Conservation (phyloP, 2,797 vertebrate species). For the Microcaecilia unicolor region DNA sequence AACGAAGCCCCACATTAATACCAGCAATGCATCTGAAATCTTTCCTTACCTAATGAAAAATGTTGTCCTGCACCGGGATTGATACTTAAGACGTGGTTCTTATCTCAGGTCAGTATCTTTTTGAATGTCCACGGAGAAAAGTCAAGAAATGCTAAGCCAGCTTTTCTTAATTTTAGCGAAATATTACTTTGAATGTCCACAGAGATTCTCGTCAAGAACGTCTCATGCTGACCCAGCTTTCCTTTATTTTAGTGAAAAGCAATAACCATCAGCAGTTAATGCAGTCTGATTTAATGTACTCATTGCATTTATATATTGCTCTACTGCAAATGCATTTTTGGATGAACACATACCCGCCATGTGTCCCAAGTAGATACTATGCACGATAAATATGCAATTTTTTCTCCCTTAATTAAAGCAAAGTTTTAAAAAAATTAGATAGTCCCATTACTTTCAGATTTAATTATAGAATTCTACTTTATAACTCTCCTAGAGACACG, state of each 20-base stretch:
- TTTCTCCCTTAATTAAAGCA: conserved; percentile 33
- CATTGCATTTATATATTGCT: conserved; percentile 18
- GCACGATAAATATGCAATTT: conserved; percentile 38
- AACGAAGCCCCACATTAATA: too few relatives aligned
- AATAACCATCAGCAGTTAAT: conserved; percentile 22
- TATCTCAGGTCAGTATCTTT: conserved; percentile 17
- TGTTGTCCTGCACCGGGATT: too few relatives aligned
- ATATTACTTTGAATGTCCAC: conserved; percentile 25
- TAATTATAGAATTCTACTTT: conserved; percentile 32
- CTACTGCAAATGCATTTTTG: conserved; percentile 40
- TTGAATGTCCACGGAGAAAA: too few relatives aligned
- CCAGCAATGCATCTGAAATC: too few relatives aligned
- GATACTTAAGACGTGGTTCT: too few relatives aligned
- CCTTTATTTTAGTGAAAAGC: conserved; percentile 29
- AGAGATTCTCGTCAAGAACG: too few relatives aligned
- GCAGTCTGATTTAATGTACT: conserved; percentile 20
- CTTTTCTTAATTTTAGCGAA: conserved; percentile 29
- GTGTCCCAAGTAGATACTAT: conserved; percentile 17
- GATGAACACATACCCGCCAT: too few relatives aligned
- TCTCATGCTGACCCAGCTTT: conserved; percentile 24
- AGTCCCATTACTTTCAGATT: conserved; percentile 42
- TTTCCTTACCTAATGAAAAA: too few relatives aligned
- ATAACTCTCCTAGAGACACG: conserved; percentile 34
- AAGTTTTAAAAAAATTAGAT: conserved; percentile 36
- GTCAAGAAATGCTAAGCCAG: conserved; percentile 27